Base-by-base conservation (phyloP, 1,140 invertebrate genomes). In the Matsumurasca onukii region DNA sequence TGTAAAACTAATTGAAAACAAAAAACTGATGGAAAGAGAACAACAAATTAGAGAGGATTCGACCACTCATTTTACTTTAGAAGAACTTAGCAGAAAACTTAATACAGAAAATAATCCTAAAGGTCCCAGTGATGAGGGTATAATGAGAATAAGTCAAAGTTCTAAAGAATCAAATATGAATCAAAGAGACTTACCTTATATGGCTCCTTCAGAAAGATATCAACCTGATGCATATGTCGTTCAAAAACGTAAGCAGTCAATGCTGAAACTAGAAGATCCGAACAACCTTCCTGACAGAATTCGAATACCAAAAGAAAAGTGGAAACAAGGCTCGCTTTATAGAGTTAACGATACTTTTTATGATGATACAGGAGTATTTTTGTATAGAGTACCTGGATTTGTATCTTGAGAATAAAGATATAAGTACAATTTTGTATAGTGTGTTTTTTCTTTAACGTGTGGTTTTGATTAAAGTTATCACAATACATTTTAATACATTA, bases 351-450 rank as follows among this genome's bases (percentile, higher is more conserved):
- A 51, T n/a, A 20, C 17, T 20, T 51, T 51, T 20, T 51, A 51
- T 51, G 24, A 51, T 20, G 49, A 51, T n/a, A 5, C n/a, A 20
- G 49, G 49, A 20, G 3, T 5, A 20, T 51, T 51, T 12, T n/a
- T 51, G 49, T 51, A 51, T n/a, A 51, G 49, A 51, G 49, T 51
- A 20, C 49, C 49, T 20, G 49, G 49, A 51, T 51, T 51, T 20
- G 24, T 20, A 9, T 17, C n/a, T 51, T 3, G n/a, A n/a, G n/a
- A 51, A 9, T 51, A 51, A 51, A 20, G 3, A 3, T 51, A 45
- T 12, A 17, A 12, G 34, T 12, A 45, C 17, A 45, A 45, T 45
- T 45, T 45, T 45, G 17, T 45, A 45, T 45, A 17, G 9, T 17
- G 9, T 45, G 34, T 45, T 12, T n/a, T n/a, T n/a, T n/a, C n/a